These are phyloP conservation scores for chimpanzee (Pan troglodytes) DNA, from an alignment of 2,113 vertebrate genomes.

Conservation along the genomic window NHGRI_mPanTro3-v2.1_pri NC_072408.2:94758001-94758500, in stretches of 20 bases:
- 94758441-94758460: neutral
- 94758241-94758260: neutral
- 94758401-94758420: neutral
- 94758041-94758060: constrained; percentile 19
- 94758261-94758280: neutral
- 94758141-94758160: neutral
- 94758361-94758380: neutral
- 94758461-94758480: neutral
- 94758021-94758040: constrained; percentile 47
- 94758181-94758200: neutral
- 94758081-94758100: neutral
- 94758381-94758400: neutral
- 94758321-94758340: neutral
- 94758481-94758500: neutral
- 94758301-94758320: neutral
- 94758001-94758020: neutral
- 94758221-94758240: neutral
- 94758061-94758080: neutral
- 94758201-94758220: neutral
- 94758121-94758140: neutral
- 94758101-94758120: neutral
- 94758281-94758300: neutral
- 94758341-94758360: neutral
- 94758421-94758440: neutral
- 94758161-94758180: neutral